phyloP scores from a whole-genome alignment of 2,888 invertebrate genomes.

The Frankliniella fusca region DNA sequence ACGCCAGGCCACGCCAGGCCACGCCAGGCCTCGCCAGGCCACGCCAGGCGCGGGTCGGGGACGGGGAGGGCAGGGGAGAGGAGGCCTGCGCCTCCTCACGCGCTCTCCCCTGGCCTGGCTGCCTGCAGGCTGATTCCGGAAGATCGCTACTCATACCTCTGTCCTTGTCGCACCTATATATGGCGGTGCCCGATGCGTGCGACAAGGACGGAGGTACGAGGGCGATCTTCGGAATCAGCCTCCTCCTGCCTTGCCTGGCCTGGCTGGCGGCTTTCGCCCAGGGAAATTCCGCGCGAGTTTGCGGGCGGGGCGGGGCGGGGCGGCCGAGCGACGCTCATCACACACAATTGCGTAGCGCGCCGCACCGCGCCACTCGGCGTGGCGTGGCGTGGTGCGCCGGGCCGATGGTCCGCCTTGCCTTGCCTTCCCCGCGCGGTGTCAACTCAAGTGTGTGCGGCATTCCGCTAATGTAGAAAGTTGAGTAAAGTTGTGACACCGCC shows the following conservation, averaged over 20 bases:
- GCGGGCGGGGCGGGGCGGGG: background rate
- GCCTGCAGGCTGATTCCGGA: too few relatives aligned
- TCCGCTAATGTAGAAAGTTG: background rate
- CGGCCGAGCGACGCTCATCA: too few relatives aligned
- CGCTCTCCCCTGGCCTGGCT: too few relatives aligned
- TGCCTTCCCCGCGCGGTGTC: background rate
- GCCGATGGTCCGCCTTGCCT: background rate
- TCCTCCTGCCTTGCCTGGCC: too few relatives aligned
- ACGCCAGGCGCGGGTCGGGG: background rate
- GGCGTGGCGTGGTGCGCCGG: background rate
- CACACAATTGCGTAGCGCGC: background rate
- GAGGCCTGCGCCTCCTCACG: background rate
- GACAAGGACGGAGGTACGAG: too few relatives aligned
- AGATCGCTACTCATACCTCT: too few relatives aligned
- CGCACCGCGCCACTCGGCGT: background rate
- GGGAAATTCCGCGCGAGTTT: slow-evolving; percentile 1
- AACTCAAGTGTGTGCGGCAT: background rate
- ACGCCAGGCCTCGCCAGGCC: too few relatives aligned
- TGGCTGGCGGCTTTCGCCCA: background rate
- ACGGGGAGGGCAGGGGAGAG: background rate
- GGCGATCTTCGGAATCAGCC: too few relatives aligned
- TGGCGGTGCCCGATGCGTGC: too few relatives aligned
- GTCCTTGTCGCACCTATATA: too few relatives aligned
- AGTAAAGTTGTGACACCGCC: too few relatives aligned
- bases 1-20: too few relatives aligned